These are phyloP conservation scores for Nibea albiflora DNA, from an alignment of 2,113 vertebrate genomes.

Conservation along the genomic window DNA sequence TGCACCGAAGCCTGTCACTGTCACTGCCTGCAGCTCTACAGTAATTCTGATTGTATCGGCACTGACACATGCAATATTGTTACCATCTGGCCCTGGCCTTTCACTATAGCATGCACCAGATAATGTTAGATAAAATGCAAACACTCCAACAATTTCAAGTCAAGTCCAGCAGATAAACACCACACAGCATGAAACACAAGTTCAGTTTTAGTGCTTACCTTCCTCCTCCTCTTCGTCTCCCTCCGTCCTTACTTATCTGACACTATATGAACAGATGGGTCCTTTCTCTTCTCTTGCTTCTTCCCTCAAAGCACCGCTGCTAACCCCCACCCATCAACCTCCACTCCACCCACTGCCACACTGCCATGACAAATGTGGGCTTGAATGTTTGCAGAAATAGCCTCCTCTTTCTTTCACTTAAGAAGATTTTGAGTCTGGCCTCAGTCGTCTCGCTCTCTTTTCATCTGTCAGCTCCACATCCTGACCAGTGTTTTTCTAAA, in stretches of 20 bases:
- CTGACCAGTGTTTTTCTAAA: too few relatives aligned
- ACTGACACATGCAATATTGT: constrained; percentile 5
- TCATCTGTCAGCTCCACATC: neutral
- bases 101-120: neutral
- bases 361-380: constrained; percentile 19
- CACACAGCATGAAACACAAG: neutral
- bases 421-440: neutral
- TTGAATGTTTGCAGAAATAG: constrained; percentile 21
- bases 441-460: neutral
- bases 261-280: constrained; percentile 73
- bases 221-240: constrained; percentile 11
- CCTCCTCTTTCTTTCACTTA: neutral
- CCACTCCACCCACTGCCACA: constrained; percentile 36
- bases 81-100: neutral
- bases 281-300: constrained; percentile 62
- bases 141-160: neutral
- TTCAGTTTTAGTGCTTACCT: constrained; percentile 41
- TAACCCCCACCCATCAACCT: constrained; percentile 26
- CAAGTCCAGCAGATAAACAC: neutral
- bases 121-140: neutral
- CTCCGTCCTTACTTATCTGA: constrained; percentile 3
- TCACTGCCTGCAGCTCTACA: neutral
- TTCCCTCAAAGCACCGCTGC: constrained; percentile 31
- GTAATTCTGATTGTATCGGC: neutral
- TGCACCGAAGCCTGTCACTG: neutral